A percentile compares a stretch with the other conserved stretches of the same genome.
Evolutionary conservation across 2,888 invertebrate genomes (phyloP).

Genomic region (Rhagophthalmus giganteus): DNA sequence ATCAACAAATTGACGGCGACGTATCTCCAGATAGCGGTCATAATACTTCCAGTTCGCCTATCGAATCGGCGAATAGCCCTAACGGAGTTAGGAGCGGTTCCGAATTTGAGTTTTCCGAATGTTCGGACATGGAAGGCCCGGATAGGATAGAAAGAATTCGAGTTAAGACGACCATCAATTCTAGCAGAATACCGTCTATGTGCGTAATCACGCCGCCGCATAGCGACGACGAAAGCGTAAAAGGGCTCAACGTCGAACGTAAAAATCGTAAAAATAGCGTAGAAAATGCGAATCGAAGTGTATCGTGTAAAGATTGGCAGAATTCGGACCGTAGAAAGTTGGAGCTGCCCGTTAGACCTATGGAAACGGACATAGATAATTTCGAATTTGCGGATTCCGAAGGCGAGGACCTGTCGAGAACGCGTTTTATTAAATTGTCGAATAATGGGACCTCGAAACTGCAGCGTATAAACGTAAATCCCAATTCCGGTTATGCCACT

Average conservation of each 20-base stretch:
- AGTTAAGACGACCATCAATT: constrained; percentile 83
- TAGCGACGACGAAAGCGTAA: constrained; percentile 80
- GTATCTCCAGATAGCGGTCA: constrained; percentile 80
- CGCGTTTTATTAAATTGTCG: constrained; percentile 11
- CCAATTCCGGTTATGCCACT: constrained; percentile 51
- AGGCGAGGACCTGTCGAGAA: constrained; percentile 17
- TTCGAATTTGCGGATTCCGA: constrained; percentile 38
- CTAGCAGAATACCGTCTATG: constrained; percentile 88
- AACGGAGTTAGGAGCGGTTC: constrained; percentile 70
- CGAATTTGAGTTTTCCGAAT: constrained; percentile 84
- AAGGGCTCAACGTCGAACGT: constrained; percentile 37
- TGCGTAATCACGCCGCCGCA: constrained; percentile 88
- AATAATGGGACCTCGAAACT: constrained; percentile 37
- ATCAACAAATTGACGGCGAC: constrained; percentile 65
- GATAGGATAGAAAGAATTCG: constrained; percentile 84
- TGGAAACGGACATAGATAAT: constrained; percentile 41
- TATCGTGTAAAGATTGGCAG: constrained; percentile 7
- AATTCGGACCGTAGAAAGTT: constrained; percentile 36
- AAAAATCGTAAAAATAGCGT: constrained; percentile 7
- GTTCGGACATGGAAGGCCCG: constrained; percentile 84
- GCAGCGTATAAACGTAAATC: constrained; percentile 50
- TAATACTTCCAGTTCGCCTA: constrained; percentile 79
- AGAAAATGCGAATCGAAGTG: constrained; percentile 29
- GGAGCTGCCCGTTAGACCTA: constrained; percentile 32
- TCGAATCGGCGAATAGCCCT: constrained; percentile 73